Base-by-base conservation (phyloP, 1,140 invertebrate species). In the Spodoptera litura region DNA sequence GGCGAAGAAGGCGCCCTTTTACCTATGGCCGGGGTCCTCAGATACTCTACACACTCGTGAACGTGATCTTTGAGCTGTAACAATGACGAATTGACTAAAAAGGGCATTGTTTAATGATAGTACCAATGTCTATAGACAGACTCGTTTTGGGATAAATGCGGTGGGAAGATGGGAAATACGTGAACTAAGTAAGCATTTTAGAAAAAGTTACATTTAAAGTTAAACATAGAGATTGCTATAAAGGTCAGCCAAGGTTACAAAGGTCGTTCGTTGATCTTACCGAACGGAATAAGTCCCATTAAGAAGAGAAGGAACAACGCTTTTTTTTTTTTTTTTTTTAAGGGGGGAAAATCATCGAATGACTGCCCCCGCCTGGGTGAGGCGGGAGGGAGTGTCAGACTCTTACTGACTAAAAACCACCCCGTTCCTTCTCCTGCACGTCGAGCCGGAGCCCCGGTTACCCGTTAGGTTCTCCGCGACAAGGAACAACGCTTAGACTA, bases 1-100 rank as follows among this genome's bases (percentile, higher is more conserved):
- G 58, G 76, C 25, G 59, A 58, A 78, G 80, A 79, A 80, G 62
- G 74, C 84, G 85, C 85, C 87, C 85, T 91, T 89, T 88, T 88
- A 87, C 87, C 89, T 88, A 85, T 87, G 83, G 81, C 84, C 82
- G 80, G 71, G 44, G 66, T 44, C 38, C 38, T 44, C 38, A 44
- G 38, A 44, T 44, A 44, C 38, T 6, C 38, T 53, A 56, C 49
- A 73, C 25, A 62, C 56, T 51, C 56, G 64, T 78, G 64, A 61
- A 78, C 38, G 66, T 71, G 66, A 78, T 70, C 64, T 78, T 78
- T 78, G 66, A 62, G 27, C 38, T 59, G 76, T 56, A 78, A 78
- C 76, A 71, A 78, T 78, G 76, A 78, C 76, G 53, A 62, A 77
- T 77, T 77, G 61, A 77, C 74, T 66, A 64, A 77, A 77, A 77